Evolutionary conservation across 2,888 invertebrate genomes (phyloP), one percentile per base, ranked within the genome.

Genomic region (Iphiclides podalirius): DNA sequence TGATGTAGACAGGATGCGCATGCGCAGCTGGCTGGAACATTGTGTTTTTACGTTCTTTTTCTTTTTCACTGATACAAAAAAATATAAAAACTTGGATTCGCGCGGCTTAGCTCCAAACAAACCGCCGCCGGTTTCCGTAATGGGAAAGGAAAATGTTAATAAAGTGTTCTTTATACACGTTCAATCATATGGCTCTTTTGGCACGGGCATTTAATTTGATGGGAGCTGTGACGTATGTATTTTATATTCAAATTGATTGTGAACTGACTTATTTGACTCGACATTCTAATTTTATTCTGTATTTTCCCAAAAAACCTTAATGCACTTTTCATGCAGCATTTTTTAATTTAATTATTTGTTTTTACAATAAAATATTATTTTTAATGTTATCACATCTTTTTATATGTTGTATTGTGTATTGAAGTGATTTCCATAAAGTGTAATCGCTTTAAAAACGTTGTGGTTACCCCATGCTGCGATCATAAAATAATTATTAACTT

Each of bases 1-100:
- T 81, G 78, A 82, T 78, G 80, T 78, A 70, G 79, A 82, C 86
- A 86, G 87, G 86, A 87, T 86, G 85, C 85, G 67, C 81, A 66
- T 65, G 78, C 84, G 87, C 87, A 87, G 86, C 86, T 87, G 87
- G 83, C 72, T 83, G 82, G 80, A 78, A 81, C 79, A 73, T 80
- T 83, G 80, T 77, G 76, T 79, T 74, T 62, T 74, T 72, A 66
- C 70, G 66, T 63, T 58, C 57, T 69, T 68, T 67, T 64, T 70
- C 55, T 74, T 75, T 73, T 71, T 67, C 62, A 58, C 60, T 55
- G 53, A 73, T 68, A 81, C 13, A 78, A 82, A 85, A 85, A 78
- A 66, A 79, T 70, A 75, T 76, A 49, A 37, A 44, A 49, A 39
- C 14, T 16, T 77, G 72, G 81, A 80, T 86, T 84, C 79, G 85